phyloP scores from a whole-genome alignment of 1,140 invertebrate genomes.

The Anastrepha obliqua region DNA sequence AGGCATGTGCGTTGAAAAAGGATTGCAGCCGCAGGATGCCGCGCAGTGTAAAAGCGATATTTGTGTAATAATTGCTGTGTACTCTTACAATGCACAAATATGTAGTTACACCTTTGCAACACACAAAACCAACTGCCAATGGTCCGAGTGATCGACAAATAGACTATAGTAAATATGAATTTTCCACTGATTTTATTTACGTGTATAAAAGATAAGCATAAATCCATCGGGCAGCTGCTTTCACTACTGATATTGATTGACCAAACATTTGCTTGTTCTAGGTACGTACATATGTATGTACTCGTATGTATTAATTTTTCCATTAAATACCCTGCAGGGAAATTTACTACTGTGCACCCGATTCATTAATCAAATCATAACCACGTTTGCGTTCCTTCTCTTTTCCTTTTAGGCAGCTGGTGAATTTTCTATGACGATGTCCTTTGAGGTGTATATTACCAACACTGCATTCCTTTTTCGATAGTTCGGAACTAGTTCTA shows the following conservation, averaged over 20 bases:
- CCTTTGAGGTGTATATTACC: too few species aligned
- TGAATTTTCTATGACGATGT: too few species aligned
- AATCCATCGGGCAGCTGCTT: slow-evolving; percentile 16
- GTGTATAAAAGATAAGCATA: background rate
- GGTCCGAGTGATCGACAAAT: background rate
- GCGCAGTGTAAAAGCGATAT: background rate
- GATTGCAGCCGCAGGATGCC: background rate
- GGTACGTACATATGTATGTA: background rate
- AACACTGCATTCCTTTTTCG: too few species aligned
- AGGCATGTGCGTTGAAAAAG: background rate
- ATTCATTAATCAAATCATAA: too few species aligned
- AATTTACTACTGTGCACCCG: too few species aligned
- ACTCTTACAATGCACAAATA: background rate
- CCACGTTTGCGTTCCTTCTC: too few species aligned
- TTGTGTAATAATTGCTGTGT: background rate
- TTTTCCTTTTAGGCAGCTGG: too few species aligned
- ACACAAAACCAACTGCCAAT: background rate
- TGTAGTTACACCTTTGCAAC: background rate
- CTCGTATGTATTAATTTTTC: background rate
- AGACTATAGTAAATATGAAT: background rate
- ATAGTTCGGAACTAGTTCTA: too few species aligned
- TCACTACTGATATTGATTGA: background rate
- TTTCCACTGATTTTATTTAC: background rate
- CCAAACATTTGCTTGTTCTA: background rate
- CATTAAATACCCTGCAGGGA: too few species aligned